phyloP scores from a whole-genome alignment of 2,113 vertebrate species.

The Ariopsis seemanni region DNA sequence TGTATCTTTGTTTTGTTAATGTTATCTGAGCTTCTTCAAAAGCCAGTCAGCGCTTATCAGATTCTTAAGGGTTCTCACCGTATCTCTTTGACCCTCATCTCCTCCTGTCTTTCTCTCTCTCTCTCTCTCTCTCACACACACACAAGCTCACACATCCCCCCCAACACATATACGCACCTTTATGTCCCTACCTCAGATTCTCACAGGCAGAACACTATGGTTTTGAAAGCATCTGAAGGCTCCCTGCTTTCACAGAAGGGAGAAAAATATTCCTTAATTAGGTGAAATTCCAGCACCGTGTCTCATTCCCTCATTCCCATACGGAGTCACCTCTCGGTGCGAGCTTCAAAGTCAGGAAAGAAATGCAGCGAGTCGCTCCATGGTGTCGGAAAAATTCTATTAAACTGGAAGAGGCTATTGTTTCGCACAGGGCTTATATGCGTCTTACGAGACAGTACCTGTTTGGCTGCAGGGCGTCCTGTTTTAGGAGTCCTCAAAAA shows the following conservation, averaged over 20 bases:
- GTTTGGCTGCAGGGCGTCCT: slow-evolving; percentile 56
- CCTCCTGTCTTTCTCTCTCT: background rate
- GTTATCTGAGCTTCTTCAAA: slow-evolving; percentile 11
- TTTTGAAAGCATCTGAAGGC: slow-evolving; percentile 43
- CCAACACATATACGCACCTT: slow-evolving; percentile 7
- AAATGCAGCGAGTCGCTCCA: slow-evolving; percentile 1
- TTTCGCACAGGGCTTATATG: slow-evolving; percentile 34
- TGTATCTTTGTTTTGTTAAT: slow-evolving; percentile 26
- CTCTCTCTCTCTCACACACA: background rate
- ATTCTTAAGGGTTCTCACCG: background rate
- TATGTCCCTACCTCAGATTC: slow-evolving; percentile 1
- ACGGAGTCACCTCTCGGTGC: slow-evolving; percentile 38
- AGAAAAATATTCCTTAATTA: slow-evolving; percentile 47
- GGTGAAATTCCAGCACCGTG: slow-evolving; percentile 52
- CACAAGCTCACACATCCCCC: background rate
- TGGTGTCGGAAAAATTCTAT: slow-evolving; percentile 39
- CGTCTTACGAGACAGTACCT: slow-evolving; percentile 55
- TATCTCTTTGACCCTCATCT: background rate
- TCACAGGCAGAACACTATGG: slow-evolving; percentile 22
- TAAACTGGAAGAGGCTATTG: slow-evolving; percentile 37
- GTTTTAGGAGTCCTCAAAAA: slow-evolving; percentile 46
- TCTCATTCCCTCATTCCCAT: slow-evolving; percentile 62
- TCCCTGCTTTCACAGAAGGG: slow-evolving; percentile 19
- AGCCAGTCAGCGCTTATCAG: slow-evolving; percentile 18
- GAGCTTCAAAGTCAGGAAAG: slow-evolving; percentile 42